Conservation (phyloP, 2,888 invertebrate species). For the Neria commutata region DNA sequence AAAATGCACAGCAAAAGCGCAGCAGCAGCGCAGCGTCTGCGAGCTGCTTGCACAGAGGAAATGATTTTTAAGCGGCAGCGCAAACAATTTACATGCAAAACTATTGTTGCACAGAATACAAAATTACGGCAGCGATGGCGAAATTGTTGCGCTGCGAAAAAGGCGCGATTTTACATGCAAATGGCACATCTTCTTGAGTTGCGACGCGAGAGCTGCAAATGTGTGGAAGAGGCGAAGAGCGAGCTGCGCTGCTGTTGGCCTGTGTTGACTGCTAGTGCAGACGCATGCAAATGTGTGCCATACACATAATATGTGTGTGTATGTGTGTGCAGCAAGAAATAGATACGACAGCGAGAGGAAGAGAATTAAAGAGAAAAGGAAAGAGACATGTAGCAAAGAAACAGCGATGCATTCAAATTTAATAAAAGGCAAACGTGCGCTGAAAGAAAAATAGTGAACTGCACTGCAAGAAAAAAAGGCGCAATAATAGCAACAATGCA, state of each 20-base stretch:
- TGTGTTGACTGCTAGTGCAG: conserved; percentile 47
- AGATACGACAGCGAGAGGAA: no score
- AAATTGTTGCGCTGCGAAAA: conserved; percentile 30
- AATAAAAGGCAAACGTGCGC: background rate
- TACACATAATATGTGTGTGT: conserved; percentile 28
- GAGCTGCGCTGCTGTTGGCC: conserved; percentile 21
- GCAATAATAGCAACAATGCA: conserved; percentile 29
- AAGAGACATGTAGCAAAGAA: no score
- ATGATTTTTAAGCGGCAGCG: conserved; percentile 55
- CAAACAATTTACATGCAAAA: conserved; percentile 58
- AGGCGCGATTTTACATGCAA: conserved; percentile 55
- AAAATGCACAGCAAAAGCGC: no score
- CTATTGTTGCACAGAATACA: conserved; percentile 54
- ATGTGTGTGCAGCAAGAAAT: background rate
- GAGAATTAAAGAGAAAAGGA: no score
- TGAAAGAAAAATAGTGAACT: no score
- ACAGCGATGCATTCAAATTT: background rate
- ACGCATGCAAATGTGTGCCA: conserved; percentile 50
- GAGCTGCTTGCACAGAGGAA: no score
- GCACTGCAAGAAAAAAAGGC: background rate
- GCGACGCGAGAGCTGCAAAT: background rate
- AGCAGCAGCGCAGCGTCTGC: no score
- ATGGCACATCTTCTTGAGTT: conserved; percentile 46
- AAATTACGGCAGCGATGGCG: conserved; percentile 45
- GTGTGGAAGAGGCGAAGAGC: no score